Evolutionary conservation across 2,888 invertebrate species (phyloP).

Genomic region (Andrena haemorrhoa): DNA sequence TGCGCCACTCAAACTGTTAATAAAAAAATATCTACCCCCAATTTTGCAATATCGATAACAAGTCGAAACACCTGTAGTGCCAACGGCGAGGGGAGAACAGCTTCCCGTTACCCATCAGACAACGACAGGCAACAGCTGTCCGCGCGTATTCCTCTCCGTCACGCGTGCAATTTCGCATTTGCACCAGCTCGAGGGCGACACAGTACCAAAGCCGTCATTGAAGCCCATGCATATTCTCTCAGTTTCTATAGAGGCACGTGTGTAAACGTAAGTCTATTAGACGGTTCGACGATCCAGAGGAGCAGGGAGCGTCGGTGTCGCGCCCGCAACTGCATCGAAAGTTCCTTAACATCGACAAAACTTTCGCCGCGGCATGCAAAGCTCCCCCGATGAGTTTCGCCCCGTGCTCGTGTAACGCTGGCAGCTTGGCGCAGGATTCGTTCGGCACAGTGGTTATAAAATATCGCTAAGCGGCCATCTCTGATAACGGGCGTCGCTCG

Average conservation of each 20-base stretch:
- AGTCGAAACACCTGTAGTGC: too few species aligned
- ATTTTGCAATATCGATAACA: too few species aligned
- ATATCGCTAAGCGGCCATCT: conserved; percentile 39
- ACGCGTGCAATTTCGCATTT: conserved; percentile 21
- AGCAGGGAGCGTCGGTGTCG: conserved; percentile 48
- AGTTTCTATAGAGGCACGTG: not conserved
- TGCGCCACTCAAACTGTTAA: too few species aligned
- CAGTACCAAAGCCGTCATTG: conserved; percentile 14
- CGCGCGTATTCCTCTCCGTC: conserved; percentile 18
- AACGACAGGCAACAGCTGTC: not conserved
- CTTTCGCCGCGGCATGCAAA: conserved; percentile 51
- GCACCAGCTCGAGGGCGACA: not conserved
- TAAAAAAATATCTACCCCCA: too few species aligned
- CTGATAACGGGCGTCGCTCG: conserved; percentile 16
- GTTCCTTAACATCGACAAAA: conserved; percentile 57
- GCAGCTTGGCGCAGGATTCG: conserved; percentile 34
- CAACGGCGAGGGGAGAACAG: too few species aligned
- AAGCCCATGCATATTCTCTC: conserved; percentile 28
- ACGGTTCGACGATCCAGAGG: conserved; percentile 64
- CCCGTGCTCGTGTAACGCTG: conserved; percentile 28
- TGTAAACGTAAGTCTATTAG: conserved; percentile 70
- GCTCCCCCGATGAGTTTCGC: conserved; percentile 37
- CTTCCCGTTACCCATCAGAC: too few species aligned
- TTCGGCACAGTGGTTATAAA: conserved; percentile 56
- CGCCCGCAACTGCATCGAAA: conserved; percentile 51